Evolutionary conservation across 2,888 invertebrate genomes (phyloP).

Genomic region (Falcaria lacertinaria): DNA sequence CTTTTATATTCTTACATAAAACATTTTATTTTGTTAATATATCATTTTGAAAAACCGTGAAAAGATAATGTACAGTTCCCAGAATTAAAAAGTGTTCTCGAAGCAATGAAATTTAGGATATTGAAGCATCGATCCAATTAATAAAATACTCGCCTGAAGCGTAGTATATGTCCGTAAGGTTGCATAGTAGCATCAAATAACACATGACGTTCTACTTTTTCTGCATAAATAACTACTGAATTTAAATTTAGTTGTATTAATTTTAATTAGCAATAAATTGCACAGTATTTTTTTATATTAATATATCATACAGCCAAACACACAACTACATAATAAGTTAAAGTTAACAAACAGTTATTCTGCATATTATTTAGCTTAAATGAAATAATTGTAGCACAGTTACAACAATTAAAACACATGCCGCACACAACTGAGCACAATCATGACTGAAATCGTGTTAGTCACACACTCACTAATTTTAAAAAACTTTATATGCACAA

Average conservation of each 20-base stretch:
- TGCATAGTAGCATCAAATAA: neutral
- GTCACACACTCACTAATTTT: conserved; percentile 5
- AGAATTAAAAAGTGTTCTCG: neutral
- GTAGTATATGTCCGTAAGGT: neutral
- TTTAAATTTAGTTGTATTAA: neutral
- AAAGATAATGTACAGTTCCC: neutral
- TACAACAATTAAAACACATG: conserved; percentile 30
- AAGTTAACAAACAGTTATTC: conserved; percentile 5
- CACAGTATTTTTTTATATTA: conserved; percentile 8
- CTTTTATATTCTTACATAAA: neutral
- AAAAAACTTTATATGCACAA: too few species aligned
- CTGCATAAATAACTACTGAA: neutral
- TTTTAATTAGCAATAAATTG: neutral
- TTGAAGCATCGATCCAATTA: neutral
- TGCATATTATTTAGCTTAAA: neutral
- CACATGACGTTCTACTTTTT: neutral
- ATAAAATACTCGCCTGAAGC: neutral
- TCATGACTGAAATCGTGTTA: conserved; percentile 45
- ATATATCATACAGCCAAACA: conserved; percentile 18
- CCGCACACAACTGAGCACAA: conserved; percentile 17
- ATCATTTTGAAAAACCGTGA: neutral
- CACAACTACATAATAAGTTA: conserved; percentile 19
- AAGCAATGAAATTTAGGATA: neutral
- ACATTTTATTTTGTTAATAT: neutral
- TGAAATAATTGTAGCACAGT: conserved; percentile 23